Conservation (phyloP, 2,888 invertebrate species). For the Microctonus hyperodae region DNA sequence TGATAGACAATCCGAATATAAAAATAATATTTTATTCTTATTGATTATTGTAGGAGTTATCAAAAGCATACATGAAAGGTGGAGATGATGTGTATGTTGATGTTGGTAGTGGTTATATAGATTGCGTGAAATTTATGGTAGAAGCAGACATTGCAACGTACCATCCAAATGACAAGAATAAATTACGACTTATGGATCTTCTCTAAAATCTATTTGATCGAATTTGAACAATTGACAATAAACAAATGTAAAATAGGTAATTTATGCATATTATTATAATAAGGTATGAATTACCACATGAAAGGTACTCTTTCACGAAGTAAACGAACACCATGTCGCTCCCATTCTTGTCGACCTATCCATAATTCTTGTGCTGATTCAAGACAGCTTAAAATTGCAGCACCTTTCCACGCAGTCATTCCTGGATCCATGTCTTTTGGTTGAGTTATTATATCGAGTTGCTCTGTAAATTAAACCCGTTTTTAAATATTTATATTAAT, state of each 20-base stretch:
- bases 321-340: conserved; percentile 81
- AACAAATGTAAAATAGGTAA: too few species aligned
- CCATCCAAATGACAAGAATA: conserved; percentile 52
- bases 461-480: conserved; percentile 65
- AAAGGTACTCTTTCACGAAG: conserved; percentile 92
- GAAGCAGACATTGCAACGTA: conserved; percentile 49
- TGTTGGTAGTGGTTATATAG: conserved; percentile 36
- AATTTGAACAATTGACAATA: background rate
- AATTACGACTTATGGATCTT: conserved; percentile 50
- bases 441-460: conserved; percentile 87
- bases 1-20: too few species aligned
- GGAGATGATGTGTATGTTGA: conserved; percentile 52
- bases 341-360: conserved; percentile 88
- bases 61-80: conserved; percentile 47
- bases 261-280: too few species aligned
- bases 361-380: conserved; percentile 94
- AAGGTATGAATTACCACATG: conserved; percentile 73
- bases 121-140: conserved; percentile 47
- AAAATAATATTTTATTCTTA: background rate
- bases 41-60: conserved; percentile 45
- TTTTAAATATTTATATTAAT: conserved; percentile 3
- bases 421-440: conserved; percentile 93
- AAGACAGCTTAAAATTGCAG: conserved; percentile 89
- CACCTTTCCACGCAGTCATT: conserved; percentile 93
- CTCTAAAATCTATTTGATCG: conserved; percentile 28